phyloP scores from a whole-genome alignment of 2,888 invertebrate species.

The Pteria penguin region DNA sequence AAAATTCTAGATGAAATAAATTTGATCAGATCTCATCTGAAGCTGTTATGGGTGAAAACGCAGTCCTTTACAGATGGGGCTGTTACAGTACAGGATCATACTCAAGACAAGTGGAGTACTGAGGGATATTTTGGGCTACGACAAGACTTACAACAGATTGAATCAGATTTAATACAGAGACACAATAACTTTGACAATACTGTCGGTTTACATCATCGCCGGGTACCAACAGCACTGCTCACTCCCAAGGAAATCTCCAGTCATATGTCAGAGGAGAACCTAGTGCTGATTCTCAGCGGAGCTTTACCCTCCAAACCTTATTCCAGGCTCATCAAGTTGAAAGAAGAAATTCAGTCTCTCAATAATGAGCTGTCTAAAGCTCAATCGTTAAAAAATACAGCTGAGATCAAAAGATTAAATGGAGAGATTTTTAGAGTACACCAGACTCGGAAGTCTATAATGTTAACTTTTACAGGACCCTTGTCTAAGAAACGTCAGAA shows the following conservation, averaged over 20 bases:
- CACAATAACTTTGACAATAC: neutral
- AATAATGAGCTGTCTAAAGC: constrained; percentile 5
- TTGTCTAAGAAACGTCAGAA: constrained; percentile 27
- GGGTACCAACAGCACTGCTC: constrained; percentile 20
- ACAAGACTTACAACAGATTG: constrained; percentile 34
- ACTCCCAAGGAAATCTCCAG: constrained; percentile 7
- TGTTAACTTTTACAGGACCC: constrained; percentile 31
- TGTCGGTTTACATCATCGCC: constrained; percentile 6
- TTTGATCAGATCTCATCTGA: constrained; percentile 10
- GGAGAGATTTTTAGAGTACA: constrained; percentile 2
- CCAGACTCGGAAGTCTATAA: constrained; percentile 14
- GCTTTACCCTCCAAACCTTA: constrained; percentile 21
- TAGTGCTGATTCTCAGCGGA: constrained; percentile 18
- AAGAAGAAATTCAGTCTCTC: constrained; percentile 15
- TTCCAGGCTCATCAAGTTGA: constrained; percentile 9
- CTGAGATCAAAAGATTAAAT: neutral
- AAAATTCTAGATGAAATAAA: constrained; percentile 15
- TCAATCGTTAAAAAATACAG: neutral
- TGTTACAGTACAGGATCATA: constrained; percentile 3
- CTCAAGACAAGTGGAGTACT: neutral
- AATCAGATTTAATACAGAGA: constrained; percentile 21
- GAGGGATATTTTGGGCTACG: neutral
- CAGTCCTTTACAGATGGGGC: neutral
- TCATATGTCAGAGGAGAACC: constrained; percentile 25
- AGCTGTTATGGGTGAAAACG: constrained; percentile 5